These are phyloP conservation scores for Diorhabda elongata DNA, from an alignment of 1,140 invertebrate genomes.

Conservation along the genomic window DNA sequence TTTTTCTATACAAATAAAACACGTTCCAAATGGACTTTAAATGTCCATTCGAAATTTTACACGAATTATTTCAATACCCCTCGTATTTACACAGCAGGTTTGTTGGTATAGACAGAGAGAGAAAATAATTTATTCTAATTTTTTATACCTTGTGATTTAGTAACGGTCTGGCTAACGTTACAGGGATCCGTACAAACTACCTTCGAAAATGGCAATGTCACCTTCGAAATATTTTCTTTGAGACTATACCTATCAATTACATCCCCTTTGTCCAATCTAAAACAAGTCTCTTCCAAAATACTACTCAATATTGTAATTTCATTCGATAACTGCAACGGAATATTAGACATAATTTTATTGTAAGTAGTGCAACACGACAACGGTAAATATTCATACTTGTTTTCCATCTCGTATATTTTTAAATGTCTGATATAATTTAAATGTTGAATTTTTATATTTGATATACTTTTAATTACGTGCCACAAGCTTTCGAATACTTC, in stretches of 20 bases:
- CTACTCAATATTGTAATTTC: conserved; percentile 14
- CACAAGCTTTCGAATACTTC: conserved; percentile 20
- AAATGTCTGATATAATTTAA: conserved; percentile 27
- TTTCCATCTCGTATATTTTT: conserved; percentile 17
- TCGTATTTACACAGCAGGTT: no score
- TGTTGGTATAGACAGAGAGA: no score
- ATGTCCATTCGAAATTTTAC: no score
- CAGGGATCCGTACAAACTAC: conserved; percentile 10
- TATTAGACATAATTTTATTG: conserved; percentile 19
- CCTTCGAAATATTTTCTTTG: not conserved
- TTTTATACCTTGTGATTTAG: not conserved
- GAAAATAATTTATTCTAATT: no score
- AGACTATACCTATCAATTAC: not conserved
- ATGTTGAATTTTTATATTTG: conserved; percentile 26
- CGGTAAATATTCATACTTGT: conserved; percentile 11
- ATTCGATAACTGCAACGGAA: conserved; percentile 22
- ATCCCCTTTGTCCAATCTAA: conserved; percentile 5
- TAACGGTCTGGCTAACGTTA: conserved; percentile 10
- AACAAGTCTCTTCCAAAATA: conserved; percentile 23
- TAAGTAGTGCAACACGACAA: conserved; percentile 20
- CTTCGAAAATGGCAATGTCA: conserved; percentile 9
- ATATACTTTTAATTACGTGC: conserved; percentile 15
- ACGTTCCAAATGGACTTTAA: no score
- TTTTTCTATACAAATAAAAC: no score
- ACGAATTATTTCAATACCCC: no score